Percentiles rank a stretch among this genome's conserved stretches.
Conservation (phyloP, 2,797 vertebrate species). For the Gobio occitaniae region DNA sequence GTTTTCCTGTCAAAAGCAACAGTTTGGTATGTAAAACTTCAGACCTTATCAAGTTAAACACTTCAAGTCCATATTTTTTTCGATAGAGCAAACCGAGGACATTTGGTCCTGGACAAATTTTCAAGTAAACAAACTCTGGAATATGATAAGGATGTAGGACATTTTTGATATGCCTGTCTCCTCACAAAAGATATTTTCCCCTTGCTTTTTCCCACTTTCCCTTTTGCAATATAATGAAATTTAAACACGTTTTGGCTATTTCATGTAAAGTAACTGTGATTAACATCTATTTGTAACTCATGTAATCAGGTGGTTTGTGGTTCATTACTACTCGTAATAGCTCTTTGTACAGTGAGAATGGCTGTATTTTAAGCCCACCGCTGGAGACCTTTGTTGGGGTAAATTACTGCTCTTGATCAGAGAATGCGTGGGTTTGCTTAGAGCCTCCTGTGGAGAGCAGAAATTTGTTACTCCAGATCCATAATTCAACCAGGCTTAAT, state of each 20-base stretch:
- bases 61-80: neutral
- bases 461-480: neutral
- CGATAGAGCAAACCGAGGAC: neutral
- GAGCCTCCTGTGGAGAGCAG: neutral
- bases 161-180: neutral
- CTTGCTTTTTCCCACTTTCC: neutral
- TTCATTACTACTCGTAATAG: slow-evolving; percentile 9
- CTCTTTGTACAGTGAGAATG: slow-evolving; percentile 25
- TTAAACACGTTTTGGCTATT: neutral
- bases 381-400: slow-evolving; percentile 34
- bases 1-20: neutral
- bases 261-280: neutral
- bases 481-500: neutral
- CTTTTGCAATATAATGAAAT: neutral
- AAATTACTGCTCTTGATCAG: slow-evolving; percentile 32
- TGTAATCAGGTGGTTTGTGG: slow-evolving; percentile 16
- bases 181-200: neutral
- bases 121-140: neutral
- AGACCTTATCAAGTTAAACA: neutral
- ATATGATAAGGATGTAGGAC: neutral
- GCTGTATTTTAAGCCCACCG: slow-evolving; percentile 21
- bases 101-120: neutral
- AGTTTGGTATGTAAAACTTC: neutral
- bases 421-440: slow-evolving; percentile 17
- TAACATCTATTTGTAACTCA: neutral